These are phyloP conservation scores for Cervus canadensis DNA, from an alignment of 2,113 vertebrate species.

Conservation along the genomic window DNA sequence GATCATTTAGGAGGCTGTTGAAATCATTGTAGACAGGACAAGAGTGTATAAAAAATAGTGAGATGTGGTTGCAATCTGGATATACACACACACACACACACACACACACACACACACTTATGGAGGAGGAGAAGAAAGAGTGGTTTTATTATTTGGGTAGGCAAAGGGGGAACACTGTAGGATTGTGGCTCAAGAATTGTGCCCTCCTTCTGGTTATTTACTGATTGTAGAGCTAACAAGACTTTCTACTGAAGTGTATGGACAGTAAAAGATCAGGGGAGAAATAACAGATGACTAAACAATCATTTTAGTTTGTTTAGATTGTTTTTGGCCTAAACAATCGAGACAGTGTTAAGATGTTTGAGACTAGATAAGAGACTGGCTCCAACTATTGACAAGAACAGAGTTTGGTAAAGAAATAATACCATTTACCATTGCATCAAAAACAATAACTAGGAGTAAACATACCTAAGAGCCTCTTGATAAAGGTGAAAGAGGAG, in stretches of 20 bases:
- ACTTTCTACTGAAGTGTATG: background rate
- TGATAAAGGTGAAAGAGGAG: background rate
- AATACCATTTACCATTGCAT: background rate
- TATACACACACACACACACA: background rate
- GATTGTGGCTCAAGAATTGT: background rate
- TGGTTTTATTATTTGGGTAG: background rate
- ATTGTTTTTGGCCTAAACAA: background rate
- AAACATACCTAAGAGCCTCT: background rate
- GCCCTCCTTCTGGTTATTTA: background rate
- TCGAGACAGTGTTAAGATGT: background rate
- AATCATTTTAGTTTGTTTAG: no score
- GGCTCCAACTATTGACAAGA: background rate
- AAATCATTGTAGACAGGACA: background rate
- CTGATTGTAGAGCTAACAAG: background rate
- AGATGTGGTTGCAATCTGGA: background rate
- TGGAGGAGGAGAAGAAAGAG: background rate
- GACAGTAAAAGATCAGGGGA: background rate
- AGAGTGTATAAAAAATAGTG: background rate
- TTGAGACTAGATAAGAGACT: background rate
- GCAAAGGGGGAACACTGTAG: background rate
- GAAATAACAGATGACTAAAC: rapidly evolving
- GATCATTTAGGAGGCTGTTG: background rate
- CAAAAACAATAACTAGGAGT: background rate
- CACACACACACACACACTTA: background rate
- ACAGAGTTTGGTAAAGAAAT: background rate